Conservation (phyloP, 2,797 vertebrate genomes). For the Loris lydekkerianus region DNA sequence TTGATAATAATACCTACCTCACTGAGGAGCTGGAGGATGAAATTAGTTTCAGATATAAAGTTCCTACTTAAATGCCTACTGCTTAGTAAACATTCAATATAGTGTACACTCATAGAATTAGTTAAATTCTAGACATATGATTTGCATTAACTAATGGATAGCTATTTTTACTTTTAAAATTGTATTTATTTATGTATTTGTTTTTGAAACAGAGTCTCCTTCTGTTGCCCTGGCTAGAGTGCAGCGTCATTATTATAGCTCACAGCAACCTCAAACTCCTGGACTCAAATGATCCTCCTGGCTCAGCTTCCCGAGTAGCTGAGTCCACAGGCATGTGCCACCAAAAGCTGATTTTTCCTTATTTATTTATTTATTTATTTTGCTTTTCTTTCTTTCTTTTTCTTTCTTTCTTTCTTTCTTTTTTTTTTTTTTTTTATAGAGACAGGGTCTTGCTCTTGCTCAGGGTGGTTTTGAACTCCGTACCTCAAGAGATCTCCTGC, state of each 20-base stretch:
- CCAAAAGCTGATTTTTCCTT: not conserved
- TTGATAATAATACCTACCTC: constrained; percentile 14
- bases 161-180: not conserved
- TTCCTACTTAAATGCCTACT: not conserved
- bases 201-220: not conserved
- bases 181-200: not conserved
- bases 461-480: not conserved
- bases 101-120: not conserved
- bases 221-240: not conserved
- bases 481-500: not conserved
- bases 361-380: no score
- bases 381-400: no score
- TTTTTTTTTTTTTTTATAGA: not conserved
- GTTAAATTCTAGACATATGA: not conserved
- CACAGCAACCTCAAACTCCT: not conserved
- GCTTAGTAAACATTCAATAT: not conserved
- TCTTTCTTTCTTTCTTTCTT: no score
- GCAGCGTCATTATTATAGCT: not conserved
- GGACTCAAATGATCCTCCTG: not conserved
- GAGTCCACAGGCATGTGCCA: not conserved
- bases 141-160: not conserved
- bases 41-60: constrained; percentile 31
- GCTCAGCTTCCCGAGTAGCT: not conserved
- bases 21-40: not conserved
- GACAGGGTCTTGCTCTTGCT: not conserved